Percentiles rank a stretch among this genome's conserved stretches.
Conservation (phyloP, 2,113 vertebrate genomes). For the Polyodon spathula region DNA sequence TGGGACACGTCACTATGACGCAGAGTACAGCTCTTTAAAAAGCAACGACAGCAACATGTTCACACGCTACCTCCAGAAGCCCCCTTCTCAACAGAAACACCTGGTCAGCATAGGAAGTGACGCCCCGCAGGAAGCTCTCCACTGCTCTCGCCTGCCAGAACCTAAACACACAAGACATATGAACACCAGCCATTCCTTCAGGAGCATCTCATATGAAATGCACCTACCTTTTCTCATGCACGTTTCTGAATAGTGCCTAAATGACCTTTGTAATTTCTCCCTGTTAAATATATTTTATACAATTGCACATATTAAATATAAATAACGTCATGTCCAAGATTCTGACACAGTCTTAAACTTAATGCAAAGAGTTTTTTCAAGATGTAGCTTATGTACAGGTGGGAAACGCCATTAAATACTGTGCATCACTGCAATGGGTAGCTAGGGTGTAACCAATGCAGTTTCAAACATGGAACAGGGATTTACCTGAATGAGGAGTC, state of each 20-base stretch:
- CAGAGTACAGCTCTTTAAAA: background rate
- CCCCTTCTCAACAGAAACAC: conserved; percentile 96
- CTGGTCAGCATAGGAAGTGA: conserved; percentile 96
- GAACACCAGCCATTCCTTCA: background rate
- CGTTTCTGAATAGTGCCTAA: too few relatives aligned
- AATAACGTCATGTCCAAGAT: too few relatives aligned
- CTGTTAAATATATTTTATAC: too few relatives aligned
- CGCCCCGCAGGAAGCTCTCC: conserved; percentile 93
- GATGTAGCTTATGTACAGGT: too few relatives aligned
- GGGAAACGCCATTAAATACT: too few relatives aligned
- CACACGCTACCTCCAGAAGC: conserved; percentile 75
- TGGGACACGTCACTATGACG: background rate
- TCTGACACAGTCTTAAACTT: too few relatives aligned
- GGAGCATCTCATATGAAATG: background rate
- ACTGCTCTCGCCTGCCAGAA: conserved; percentile 98
- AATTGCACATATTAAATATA: too few relatives aligned
- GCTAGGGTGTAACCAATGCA: too few relatives aligned
- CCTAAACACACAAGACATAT: conserved; percentile 41
- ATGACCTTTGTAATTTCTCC: too few relatives aligned
- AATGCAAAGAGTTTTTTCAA: too few relatives aligned
- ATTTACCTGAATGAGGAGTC: conserved; percentile 91
- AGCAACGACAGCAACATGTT: background rate
- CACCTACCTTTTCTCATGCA: background rate
- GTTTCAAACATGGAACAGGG: background rate
- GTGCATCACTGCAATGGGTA: too few relatives aligned